Base-by-base conservation (phyloP, 2,113 vertebrate species). In the Pseudopipra pipra region DNA sequence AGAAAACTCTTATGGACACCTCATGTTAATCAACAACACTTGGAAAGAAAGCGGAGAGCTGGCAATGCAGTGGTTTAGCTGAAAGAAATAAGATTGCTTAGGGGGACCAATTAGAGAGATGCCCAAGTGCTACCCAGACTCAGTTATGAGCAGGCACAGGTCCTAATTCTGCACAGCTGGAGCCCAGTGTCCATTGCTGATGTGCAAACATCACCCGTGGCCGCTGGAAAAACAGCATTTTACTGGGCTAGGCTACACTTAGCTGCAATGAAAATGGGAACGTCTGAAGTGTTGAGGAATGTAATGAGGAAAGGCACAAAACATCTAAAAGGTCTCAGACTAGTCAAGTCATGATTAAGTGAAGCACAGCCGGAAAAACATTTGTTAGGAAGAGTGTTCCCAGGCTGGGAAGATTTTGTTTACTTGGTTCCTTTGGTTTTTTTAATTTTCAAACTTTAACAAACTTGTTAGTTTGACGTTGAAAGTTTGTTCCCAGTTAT, bases 31-130 rank as follows among this genome's bases (percentile, higher is more conserved):
- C 56, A 65, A 55, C 44, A 74, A 8, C 49, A 10, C 24, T 74
- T 63, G 61, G 52, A 89, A 90, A 61, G 66, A 46, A 79, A 76
- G 63, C n/a, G n/a, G 55, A 68, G 66, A 58, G 24, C 28, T 67
- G 41, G 37, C 30, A 72, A 6, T 46, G 41, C 46, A 49, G 65
- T 68, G 39, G 47, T 68, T 85, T 91, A 68, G 55, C 56, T 81
- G 55, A 92, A 96, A 56, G 72, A 85, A 89, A 76, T 62, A 73
- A 39, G 21, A 20, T 63, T 92, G 72, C 47, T 68, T 61, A 30
- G 68, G n/a, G 35, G 24, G 11, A 14, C 5, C 22, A 81, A 7
- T 84, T 83, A 71, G 51, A 78, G n/a, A 54, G 41, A 43, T 0
- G 0, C 35, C 73, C 0, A 0, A 59, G 58, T 66, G 41, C 43